Base-by-base conservation (phyloP, 2,888 invertebrate species). In the Zygaena filipendulae region DNA sequence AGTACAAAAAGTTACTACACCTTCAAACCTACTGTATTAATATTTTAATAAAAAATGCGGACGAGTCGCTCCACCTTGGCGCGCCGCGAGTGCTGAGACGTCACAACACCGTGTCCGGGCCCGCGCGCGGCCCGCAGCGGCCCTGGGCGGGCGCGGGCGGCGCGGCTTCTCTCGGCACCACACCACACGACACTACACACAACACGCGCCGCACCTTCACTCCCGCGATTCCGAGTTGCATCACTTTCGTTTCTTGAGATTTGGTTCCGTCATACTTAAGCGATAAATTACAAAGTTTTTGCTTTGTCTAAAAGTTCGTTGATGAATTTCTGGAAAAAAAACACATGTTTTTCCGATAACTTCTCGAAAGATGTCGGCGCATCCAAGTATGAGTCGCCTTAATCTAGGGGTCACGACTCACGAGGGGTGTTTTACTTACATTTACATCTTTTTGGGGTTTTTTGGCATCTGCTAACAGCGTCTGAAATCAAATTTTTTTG, bases 271-370 rank as follows among this genome's bases (percentile, higher is more conserved):
- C 43, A 34, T 41, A 36, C 40, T 29, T 32, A 23, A 28, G n/a
- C n/a, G n/a, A 29, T 10, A 39, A 39, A 40, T 55, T 89, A 91
- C 66, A 93, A 86, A 63, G 92, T 92, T 80, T 92, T 92, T 62
- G 92, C 92, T 71, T 91, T 90, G 67, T 91, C 92, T 71, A 93
- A 82, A 61, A 93, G 83, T 74, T 92, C 92, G 63, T 91, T 91
- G 67, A 92, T 91, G 75, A 93, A 93, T 87, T 91, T 92, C 92
- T 92, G 84, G 35, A 85, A 87, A 51, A 48, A 52, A 34, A 39
- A 38, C 7, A 25, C 30, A 32, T 21, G 4, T 13, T 16, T 30
- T 18, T 19, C 10, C 16, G 5, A 18, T 3, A 1, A 11, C 16
- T 12, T n/a, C 18, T 6, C 18, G 18, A 18, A 18, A 18, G 8